Evolutionary conservation across 2,113 vertebrate genomes (phyloP).

Genomic region (Hippocampus comes): DNA sequence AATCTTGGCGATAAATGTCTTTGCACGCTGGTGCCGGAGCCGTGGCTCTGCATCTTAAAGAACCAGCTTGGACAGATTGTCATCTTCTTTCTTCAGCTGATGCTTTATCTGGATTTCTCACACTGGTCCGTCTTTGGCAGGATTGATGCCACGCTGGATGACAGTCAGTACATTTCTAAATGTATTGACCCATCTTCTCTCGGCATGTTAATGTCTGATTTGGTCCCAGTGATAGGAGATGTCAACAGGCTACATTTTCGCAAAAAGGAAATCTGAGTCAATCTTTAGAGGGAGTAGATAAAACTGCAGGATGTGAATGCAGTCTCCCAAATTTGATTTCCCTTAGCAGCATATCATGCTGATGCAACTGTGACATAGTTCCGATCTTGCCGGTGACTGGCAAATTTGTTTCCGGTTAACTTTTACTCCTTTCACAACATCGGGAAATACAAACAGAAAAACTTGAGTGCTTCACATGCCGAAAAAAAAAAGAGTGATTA

Average conservation of each 20-base stretch:
- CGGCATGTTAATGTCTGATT: not conserved
- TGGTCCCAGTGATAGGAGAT: not conserved
- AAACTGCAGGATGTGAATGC: not conserved
- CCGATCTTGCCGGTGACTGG: not conserved
- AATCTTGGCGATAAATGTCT: slow-evolving; percentile 55
- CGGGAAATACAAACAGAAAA: no score
- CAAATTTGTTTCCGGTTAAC: not conserved
- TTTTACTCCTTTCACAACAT: no score
- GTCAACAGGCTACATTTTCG: not conserved
- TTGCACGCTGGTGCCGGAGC: slow-evolving; percentile 43
- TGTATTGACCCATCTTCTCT: not conserved
- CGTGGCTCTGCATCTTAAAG: slow-evolving; percentile 41
- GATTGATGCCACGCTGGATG: slow-evolving; percentile 9
- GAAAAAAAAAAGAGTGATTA: no score
- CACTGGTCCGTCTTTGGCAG: slow-evolving; percentile 2
- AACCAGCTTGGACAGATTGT: slow-evolving; percentile 44
- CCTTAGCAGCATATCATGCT: no score
- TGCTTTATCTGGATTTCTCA: slow-evolving; percentile 29
- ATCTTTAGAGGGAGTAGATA: not conserved
- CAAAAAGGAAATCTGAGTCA: not conserved
- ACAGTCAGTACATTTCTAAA: slow-evolving; percentile 6
- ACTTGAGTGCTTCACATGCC: no score
- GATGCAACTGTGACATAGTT: not conserved
- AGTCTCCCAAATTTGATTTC: not conserved
- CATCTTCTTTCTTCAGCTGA: slow-evolving; percentile 37